Conservation (phyloP, 2,888 invertebrate genomes). For the Parnassius orleans region DNA sequence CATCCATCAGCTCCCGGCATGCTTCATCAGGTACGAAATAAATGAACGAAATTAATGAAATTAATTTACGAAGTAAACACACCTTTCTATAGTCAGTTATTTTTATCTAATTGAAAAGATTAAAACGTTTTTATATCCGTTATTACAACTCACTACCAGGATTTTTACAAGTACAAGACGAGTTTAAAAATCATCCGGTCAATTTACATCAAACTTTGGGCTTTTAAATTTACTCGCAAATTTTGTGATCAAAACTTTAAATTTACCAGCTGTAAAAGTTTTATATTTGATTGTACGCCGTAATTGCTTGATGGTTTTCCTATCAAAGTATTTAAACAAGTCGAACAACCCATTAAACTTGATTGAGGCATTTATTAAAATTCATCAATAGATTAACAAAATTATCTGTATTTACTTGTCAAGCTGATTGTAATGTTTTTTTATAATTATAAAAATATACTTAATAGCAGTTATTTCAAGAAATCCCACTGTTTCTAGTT, state of each 20-base stretch:
- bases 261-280: neutral
- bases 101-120: too few relatives aligned
- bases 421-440: too few relatives aligned
- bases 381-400: neutral
- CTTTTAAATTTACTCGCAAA: neutral
- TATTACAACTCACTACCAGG: too few relatives aligned
- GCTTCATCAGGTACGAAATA: too few relatives aligned
- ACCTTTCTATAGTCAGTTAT: too few relatives aligned
- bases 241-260: neutral
- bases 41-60: too few relatives aligned
- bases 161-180: neutral
- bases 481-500: too few relatives aligned
- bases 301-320: constrained; percentile 6
- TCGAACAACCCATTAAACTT: neutral
- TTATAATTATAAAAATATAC: too few relatives aligned
- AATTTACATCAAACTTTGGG: neutral
- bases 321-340: neutral
- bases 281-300: neutral
- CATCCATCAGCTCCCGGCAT: too few relatives aligned
- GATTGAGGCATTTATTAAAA: neutral
- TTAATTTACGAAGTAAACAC: neutral
- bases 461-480: too few relatives aligned
- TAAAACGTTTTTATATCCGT: too few relatives aligned
- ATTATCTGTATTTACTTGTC: too few relatives aligned
- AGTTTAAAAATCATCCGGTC: neutral